Conservation (phyloP, 2,113 vertebrate species). For the Heterochromis multidens region DNA sequence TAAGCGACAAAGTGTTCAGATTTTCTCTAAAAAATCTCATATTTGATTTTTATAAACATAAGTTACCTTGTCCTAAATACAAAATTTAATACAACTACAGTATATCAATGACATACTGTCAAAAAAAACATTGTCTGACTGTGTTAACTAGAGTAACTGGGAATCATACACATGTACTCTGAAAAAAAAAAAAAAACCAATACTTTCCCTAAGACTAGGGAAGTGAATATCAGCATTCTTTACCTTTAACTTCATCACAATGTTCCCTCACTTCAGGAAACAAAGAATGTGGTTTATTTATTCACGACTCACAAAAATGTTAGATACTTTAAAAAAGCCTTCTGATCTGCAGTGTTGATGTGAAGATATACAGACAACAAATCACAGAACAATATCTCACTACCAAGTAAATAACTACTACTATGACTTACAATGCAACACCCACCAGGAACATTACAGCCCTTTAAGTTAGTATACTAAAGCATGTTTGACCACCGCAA, state of each 20-base stretch:
- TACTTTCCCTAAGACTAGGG: neutral
- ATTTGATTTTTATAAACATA: neutral
- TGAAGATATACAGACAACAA: neutral
- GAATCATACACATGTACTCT: neutral
- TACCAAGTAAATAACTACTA: neutral
- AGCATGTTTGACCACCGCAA: neutral
- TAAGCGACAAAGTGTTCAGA: neutral
- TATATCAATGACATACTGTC: neutral
- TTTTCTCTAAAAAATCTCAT: neutral
- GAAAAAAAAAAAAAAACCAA: neutral
- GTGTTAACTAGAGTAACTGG: neutral
- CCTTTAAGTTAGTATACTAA: neutral
- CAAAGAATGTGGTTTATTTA: neutral
- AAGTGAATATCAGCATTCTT: neutral
- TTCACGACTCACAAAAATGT: neutral
- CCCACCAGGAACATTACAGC: neutral
- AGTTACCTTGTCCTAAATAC: neutral
- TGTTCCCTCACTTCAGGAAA: neutral
- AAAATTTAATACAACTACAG: neutral
- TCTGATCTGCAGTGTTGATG: neutral
- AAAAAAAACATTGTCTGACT: neutral
- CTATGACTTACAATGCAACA: neutral
- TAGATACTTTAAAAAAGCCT: neutral
- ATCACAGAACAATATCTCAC: neutral
- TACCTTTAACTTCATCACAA: neutral